These are phyloP conservation scores for Mus pahari DNA, from an alignment of 2,113 vertebrate genomes.

Conservation along the genomic window DNA sequence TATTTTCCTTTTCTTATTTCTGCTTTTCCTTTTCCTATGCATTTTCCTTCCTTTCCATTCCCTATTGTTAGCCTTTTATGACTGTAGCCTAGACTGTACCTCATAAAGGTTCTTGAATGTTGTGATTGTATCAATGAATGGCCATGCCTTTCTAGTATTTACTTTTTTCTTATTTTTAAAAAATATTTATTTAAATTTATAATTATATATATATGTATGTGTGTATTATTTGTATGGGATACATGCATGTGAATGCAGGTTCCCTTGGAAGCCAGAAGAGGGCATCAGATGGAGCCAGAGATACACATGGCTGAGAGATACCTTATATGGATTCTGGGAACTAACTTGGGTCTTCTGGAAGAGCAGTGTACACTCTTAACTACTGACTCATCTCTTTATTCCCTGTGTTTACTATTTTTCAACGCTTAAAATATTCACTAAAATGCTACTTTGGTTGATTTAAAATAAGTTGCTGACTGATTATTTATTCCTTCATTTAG, in stretches of 20 bases:
- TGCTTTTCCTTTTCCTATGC: neutral
- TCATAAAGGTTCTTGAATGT: neutral
- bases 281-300: neutral
- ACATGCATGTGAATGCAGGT: neutral
- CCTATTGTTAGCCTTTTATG: neutral
- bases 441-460: slow-evolving; percentile 33
- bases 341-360: neutral
- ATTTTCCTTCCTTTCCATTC: neutral
- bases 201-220: neutral
- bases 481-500: slow-evolving; percentile 54
- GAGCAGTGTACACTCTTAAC: neutral
- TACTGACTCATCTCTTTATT: neutral
- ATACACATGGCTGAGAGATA: neutral
- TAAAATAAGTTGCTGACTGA: slow-evolving; percentile 18
- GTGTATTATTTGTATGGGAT: neutral
- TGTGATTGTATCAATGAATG: neutral
- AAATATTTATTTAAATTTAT: neutral
- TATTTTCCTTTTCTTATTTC: too few relatives aligned
- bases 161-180: neutral
- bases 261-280: neutral
- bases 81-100: neutral
- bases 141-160: neutral
- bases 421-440: slow-evolving; percentile 54
- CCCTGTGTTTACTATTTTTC: neutral
- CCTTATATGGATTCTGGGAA: neutral